Evolutionary conservation across 1,140 invertebrate species (phyloP).

Genomic region (Lepidurus apus): DNA sequence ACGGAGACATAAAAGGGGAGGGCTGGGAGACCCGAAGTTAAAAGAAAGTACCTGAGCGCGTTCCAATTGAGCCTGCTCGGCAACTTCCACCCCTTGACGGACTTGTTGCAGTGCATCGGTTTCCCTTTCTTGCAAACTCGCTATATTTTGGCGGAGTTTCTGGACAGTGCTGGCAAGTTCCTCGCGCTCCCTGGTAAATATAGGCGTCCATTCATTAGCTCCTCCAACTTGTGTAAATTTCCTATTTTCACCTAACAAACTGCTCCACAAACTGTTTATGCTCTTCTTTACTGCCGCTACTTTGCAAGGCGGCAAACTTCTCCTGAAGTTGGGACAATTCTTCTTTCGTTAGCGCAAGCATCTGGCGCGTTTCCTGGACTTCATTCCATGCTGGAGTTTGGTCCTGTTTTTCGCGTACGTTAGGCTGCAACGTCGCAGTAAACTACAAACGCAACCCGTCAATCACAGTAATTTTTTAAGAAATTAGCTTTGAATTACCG

Average conservation of each 20-base stretch:
- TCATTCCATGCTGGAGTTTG: neutral
- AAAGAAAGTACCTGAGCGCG: slow-evolving; percentile 31
- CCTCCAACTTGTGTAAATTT: neutral
- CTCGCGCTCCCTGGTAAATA: slow-evolving; percentile 24
- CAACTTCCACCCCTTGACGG: slow-evolving; percentile 32
- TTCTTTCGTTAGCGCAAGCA: neutral
- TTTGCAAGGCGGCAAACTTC: slow-evolving; percentile 22
- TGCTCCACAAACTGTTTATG: slow-evolving; percentile 1
- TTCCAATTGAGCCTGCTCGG: slow-evolving; percentile 33
- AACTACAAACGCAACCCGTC: neutral
- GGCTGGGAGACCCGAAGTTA: neutral
- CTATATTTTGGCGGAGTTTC: slow-evolving; percentile 26
- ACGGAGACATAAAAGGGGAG: neutral
- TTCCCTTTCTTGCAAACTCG: slow-evolving; percentile 30
- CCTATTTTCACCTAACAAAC: neutral
- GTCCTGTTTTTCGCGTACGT: neutral
- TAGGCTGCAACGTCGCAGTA: neutral
- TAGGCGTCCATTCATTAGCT: neutral
- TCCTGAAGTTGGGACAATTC: slow-evolving; percentile 24
- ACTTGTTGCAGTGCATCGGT: slow-evolving; percentile 29
- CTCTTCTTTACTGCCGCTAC: neutral
- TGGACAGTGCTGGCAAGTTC: slow-evolving; percentile 26
- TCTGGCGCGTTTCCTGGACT: slow-evolving; percentile 4
- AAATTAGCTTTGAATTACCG: neutral
- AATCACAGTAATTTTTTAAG: neutral